phyloP scores from a whole-genome alignment of 2,113 vertebrate genomes.

The Ochotona curzoniae region DNA sequence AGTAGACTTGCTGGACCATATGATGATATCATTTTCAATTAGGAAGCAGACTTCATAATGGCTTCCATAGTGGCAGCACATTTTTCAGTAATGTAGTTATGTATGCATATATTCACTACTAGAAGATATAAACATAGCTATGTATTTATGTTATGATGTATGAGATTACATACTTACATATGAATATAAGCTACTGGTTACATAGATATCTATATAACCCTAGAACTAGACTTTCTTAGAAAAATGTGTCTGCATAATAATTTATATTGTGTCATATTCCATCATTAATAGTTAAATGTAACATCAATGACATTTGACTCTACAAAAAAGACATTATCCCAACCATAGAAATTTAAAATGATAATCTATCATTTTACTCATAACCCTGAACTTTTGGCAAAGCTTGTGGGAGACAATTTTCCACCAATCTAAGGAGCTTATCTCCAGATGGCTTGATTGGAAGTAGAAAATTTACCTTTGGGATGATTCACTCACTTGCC shows the following conservation, averaged over 20 bases:
- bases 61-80: not conserved
- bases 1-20: not conserved
- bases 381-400: not conserved
- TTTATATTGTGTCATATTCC: not conserved
- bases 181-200: not conserved
- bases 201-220: not conserved
- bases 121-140: not conserved
- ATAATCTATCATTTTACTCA: not conserved
- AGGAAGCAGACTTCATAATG: not conserved
- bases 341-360: not conserved
- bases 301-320: not conserved
- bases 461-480: not conserved
- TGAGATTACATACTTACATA: not conserved
- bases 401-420: not conserved
- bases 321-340: not conserved
- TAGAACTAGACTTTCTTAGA: not conserved
- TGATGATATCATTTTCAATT: not conserved
- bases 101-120: not conserved
- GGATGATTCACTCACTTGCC: not conserved
- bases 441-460: not conserved
- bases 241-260: not conserved
- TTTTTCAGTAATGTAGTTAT: not conserved
- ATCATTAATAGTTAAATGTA: not conserved
- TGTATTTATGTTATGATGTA: slow-evolving; percentile 27
- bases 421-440: not conserved